Base-by-base conservation (phyloP, 2,888 invertebrate species). In the Busseola fusca region DNA sequence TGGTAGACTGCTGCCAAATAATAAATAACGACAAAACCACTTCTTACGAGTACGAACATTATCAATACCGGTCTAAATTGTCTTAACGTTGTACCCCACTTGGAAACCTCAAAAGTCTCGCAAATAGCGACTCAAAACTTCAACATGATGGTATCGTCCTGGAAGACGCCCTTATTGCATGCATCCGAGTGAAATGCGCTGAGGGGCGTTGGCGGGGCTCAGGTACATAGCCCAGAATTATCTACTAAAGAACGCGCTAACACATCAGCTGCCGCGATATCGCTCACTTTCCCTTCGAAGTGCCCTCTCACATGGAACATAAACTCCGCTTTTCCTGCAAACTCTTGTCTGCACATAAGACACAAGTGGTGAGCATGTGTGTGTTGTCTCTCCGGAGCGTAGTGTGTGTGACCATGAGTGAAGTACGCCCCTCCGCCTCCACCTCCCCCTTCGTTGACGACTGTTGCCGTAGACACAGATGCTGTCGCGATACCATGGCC, bases 231-330 rank as follows among this genome's bases (percentile, higher is more conserved):
- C 1, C 96, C 96, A 2, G 96, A 95, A 83, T 96, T 96, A 83
- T 96, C 96, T 74, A 96, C 96, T 67, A 96, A 87, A 16, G 96
- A 96, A 74, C 96, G 91, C 52, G 96, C 96, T 58, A 96, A 87
- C 74, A 95, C 95, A 69, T 96, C 96, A 3, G 96, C 96, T 1
- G 96, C 96, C 3, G 96, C 94, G 64, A 96, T 94, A 80, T 96
- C 96, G 65, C 92, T 94, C 83, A 95, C 95, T 88, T 95, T 96
- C 10, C 96, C 96, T 85, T 97, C 97, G 82, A 97, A 97, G 86
- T 97, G 97, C 30, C 97, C 96, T 81, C 97, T 92, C 25, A 97
- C 96, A 87, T 97, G 97, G 91, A 97, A 97, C 96, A 97, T 97
- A 87, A 97, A 97, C 88, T 97, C 97, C 0, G 97, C 96, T 88